These are phyloP conservation scores for Atrina japonica DNA, from an alignment of 2,888 invertebrate species.

Conservation along the genomic window DNA sequence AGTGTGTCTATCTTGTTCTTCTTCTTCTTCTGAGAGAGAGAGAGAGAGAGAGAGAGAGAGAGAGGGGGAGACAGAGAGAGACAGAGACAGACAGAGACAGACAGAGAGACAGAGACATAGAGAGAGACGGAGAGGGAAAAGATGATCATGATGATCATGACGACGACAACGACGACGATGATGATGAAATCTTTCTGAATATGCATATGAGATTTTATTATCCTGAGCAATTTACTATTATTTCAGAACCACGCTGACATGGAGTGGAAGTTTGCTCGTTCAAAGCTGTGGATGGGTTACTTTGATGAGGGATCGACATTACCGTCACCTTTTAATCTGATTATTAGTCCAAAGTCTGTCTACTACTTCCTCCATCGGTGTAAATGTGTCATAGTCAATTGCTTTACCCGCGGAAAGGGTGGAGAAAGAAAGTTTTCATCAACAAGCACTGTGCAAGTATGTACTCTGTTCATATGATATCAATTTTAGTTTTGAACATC, in stretches of 20 bases:
- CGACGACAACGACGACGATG: too few species aligned
- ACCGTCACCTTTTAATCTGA: conserved; percentile 83
- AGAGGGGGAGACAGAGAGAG: too few species aligned
- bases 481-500: too few species aligned
- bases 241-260: conserved; percentile 83
- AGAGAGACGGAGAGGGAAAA: too few species aligned
- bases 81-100: too few species aligned
- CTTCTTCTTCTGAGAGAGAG: too few species aligned
- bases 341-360: conserved; percentile 83
- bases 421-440: conserved; percentile 8
- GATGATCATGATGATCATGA: too few species aligned
- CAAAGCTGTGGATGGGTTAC: conserved; percentile 84
- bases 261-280: conserved; percentile 84
- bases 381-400: conserved; percentile 50
- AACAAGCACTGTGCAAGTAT: conserved; percentile 34
- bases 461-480: neutral
- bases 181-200: too few species aligned
- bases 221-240: neutral
- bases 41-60: too few species aligned
- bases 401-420: conserved; percentile 49
- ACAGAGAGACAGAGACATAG: too few species aligned
- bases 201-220: too few species aligned
- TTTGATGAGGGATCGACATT: conserved; percentile 84
- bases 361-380: conserved; percentile 58
- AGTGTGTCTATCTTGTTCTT: too few species aligned